Conservation (phyloP, 1,140 invertebrate species). For the Phymorhynchus buccinoides region DNA sequence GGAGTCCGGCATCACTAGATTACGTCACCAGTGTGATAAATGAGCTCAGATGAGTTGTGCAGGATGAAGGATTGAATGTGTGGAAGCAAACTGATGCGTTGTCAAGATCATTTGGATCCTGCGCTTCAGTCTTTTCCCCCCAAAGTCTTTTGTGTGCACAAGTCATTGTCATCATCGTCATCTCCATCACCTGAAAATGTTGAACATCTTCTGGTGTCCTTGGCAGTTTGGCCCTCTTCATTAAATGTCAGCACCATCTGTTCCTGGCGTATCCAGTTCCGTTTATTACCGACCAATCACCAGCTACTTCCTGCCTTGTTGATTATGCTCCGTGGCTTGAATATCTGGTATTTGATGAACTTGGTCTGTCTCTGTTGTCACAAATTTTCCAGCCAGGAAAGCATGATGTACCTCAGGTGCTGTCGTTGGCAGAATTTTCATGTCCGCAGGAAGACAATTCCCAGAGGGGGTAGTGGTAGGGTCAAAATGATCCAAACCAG, state of each 20-base stretch:
- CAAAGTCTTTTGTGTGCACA: too few species aligned
- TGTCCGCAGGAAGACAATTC: slow-evolving; percentile 10
- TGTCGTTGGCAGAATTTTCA: neutral
- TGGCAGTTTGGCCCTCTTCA: too few species aligned
- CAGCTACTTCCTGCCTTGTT: neutral
- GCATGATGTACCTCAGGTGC: neutral
- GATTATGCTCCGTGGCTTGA: neutral
- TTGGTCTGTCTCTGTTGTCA: neutral
- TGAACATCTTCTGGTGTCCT: too few species aligned
- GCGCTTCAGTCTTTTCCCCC: too few species aligned
- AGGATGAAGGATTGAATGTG: too few species aligned
- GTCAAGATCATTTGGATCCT: too few species aligned
- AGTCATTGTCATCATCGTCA: too few species aligned
- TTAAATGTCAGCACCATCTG: neutral
- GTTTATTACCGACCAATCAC: neutral
- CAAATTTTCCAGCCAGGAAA: neutral
- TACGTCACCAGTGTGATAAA: too few species aligned
- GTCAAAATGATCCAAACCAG: neutral
- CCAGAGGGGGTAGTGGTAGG: neutral
- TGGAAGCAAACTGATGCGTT: too few species aligned
- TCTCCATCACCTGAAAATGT: too few species aligned
- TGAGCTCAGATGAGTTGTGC: too few species aligned
- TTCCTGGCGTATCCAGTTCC: neutral
- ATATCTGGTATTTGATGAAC: neutral
- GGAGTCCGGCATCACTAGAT: too few species aligned